These are phyloP conservation scores for Coranthus polyacanthus DNA, from an alignment of 2,797 vertebrate species.

Conservation along the genomic window DNA sequence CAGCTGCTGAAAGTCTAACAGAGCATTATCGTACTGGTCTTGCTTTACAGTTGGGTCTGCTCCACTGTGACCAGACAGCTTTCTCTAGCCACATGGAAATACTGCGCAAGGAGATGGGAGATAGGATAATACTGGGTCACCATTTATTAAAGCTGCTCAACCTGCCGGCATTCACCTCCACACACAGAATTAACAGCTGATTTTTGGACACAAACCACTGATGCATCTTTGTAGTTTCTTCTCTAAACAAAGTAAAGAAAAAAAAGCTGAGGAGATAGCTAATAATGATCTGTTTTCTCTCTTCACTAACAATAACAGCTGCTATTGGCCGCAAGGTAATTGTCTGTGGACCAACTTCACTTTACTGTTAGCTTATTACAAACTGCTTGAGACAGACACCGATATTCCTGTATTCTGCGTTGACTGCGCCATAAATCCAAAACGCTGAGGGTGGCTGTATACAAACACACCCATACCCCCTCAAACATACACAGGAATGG, in stretches of 20 bases:
- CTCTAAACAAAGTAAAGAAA: not conserved
- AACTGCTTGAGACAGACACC: not conserved
- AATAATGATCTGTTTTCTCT: not conserved
- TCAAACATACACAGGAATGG: too few species aligned
- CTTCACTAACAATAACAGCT: not conserved
- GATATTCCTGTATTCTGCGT: not conserved
- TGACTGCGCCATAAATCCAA: slow-evolving; percentile 5
- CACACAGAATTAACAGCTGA: not conserved
- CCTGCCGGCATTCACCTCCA: not conserved
- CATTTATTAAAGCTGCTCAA: not conserved
- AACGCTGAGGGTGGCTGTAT: not conserved
- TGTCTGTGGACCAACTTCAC: not conserved
- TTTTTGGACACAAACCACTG: not conserved
- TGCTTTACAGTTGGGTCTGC: slow-evolving; percentile 6
- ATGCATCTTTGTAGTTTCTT: not conserved
- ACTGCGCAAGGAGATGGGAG: not conserved
- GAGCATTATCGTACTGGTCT: slow-evolving; percentile 13
- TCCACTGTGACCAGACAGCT: slow-evolving; percentile 17
- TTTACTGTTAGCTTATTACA: not conserved
- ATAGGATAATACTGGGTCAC: not conserved
- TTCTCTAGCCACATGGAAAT: not conserved
- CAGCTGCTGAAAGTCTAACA: slow-evolving; percentile 33
- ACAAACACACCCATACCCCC: too few species aligned
- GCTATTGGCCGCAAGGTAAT: not conserved
- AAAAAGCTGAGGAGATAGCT: too few species aligned